Percentiles rank a stretch among this genome's conserved stretches.
phyloP scores from a whole-genome alignment of 1,140 invertebrate genomes.

The Marisa cornuarietis region DNA sequence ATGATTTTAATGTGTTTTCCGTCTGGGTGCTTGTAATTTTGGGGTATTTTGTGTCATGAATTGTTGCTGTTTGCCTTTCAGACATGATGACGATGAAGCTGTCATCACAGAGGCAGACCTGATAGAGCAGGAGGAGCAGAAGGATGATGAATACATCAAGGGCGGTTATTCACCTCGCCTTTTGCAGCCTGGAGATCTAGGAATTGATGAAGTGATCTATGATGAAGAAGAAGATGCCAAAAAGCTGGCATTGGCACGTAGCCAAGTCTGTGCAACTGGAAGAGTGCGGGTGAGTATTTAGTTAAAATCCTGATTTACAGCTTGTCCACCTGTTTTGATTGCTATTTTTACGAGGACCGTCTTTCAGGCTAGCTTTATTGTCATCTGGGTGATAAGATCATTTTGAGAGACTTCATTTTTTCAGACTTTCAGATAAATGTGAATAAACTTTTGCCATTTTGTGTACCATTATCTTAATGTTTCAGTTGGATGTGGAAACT shows the following conservation, averaged over 20 bases:
- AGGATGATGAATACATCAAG: conserved; percentile 75
- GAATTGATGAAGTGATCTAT: conserved; percentile 84
- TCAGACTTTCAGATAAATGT: background rate
- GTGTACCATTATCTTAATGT: background rate
- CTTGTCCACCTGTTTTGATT: background rate
- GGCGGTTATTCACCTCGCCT: conserved; percentile 88
- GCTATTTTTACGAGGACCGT: background rate
- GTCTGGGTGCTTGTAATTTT: too few species aligned
- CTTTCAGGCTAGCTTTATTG: background rate
- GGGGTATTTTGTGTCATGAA: too few species aligned
- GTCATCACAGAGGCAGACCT: conserved; percentile 21
- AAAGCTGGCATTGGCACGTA: conserved; percentile 76
- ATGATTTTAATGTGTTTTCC: too few species aligned
- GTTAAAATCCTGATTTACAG: background rate
- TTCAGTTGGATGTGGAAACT: conserved; percentile 66
- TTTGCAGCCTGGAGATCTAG: conserved; percentile 75
- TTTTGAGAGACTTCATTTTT: background rate
- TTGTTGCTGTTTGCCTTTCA: background rate
- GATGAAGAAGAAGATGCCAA: conserved; percentile 82
- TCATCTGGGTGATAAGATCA: background rate
- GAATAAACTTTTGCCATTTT: background rate
- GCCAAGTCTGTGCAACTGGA: conserved; percentile 70
- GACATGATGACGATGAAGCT: conserved; percentile 10
- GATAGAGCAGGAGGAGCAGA: conserved; percentile 61
- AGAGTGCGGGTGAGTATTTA: conserved; percentile 61